Conservation (phyloP, 2,113 vertebrate species). For the Hypanus sabinus region DNA sequence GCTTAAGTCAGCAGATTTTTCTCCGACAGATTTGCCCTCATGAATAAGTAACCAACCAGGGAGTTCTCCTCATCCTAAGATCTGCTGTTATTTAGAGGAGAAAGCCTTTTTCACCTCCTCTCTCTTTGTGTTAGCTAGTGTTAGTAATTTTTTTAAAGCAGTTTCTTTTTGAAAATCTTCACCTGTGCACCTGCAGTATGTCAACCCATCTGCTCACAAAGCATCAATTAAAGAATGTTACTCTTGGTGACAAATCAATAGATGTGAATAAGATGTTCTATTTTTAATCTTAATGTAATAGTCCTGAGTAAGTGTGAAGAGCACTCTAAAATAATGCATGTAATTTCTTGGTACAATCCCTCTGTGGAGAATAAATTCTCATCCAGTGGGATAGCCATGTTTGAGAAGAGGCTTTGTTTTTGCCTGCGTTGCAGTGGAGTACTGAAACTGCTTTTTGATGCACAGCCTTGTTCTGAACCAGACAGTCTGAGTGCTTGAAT, state of each 20-base stretch:
- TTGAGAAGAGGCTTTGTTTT: slow-evolving; percentile 7
- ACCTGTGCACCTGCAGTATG: not conserved
- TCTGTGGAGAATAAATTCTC: not conserved
- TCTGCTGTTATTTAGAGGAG: not conserved
- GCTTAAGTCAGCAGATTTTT: slow-evolving; percentile 22
- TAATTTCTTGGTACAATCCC: not conserved
- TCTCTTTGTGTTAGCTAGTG: not conserved
- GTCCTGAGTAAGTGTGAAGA: not conserved
- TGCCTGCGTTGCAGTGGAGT: not conserved
- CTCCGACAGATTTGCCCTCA: not conserved
- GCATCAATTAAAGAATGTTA: not conserved
- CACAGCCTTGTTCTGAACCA: not conserved
- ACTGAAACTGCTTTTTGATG: not conserved
- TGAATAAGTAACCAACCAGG: slow-evolving; percentile 20
- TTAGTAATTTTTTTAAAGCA: not conserved
- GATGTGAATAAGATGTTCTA: too few species aligned
- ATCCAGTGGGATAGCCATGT: not conserved
- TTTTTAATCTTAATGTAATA: not conserved
- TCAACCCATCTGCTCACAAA: not conserved
- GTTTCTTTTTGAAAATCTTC: not conserved
- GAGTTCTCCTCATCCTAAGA: not conserved
- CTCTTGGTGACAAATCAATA: not conserved
- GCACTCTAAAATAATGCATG: not conserved
- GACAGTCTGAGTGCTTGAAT: not conserved
- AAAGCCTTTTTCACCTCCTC: not conserved